Evolutionary conservation across 2,888 invertebrate species (phyloP).

Genomic region (Drosophila lutescens): DNA sequence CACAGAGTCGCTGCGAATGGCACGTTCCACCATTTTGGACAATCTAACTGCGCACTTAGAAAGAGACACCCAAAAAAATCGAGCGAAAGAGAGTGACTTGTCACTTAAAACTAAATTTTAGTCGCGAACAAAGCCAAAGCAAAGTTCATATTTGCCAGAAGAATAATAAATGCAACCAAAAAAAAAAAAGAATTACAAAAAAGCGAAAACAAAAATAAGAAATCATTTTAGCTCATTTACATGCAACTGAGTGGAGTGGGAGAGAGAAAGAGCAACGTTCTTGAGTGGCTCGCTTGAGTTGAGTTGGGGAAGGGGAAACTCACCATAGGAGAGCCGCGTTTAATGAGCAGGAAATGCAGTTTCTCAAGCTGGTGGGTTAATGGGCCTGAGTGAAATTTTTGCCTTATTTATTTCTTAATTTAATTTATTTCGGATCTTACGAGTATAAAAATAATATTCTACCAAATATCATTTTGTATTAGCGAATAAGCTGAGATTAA

Average conservation of each 20-base stretch:
- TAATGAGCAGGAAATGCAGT: slow-evolving; percentile 78
- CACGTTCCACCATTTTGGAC: slow-evolving; percentile 54
- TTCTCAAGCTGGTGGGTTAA: slow-evolving; percentile 59
- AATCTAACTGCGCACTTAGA: slow-evolving; percentile 53
- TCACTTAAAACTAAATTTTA: slow-evolving; percentile 24
- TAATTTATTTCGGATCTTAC: no score
- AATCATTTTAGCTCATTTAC: slow-evolving; percentile 64
- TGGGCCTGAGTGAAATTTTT: slow-evolving; percentile 48
- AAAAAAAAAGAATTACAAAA: slow-evolving; percentile 8
- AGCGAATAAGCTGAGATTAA: no score
- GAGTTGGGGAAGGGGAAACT: slow-evolving; percentile 37
- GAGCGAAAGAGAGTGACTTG: slow-evolving; percentile 19
- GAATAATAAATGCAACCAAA: slow-evolving; percentile 11
- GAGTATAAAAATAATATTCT: no score
- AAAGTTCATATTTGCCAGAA: slow-evolving; percentile 40
- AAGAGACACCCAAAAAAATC: slow-evolving; percentile 5
- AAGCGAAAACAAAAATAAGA: slow-evolving; percentile 15
- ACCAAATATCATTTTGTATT: no score
- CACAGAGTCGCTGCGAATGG: slow-evolving; percentile 18
- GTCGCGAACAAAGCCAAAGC: slow-evolving; percentile 34
- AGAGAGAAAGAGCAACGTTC: slow-evolving; percentile 53
- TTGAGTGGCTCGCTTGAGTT: slow-evolving; percentile 46
- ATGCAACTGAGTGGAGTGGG: slow-evolving; percentile 25
- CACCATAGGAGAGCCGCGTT: slow-evolving; percentile 58
- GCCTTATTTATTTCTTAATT: slow-evolving; percentile 11